Percentiles rank a stretch among this genome's conserved stretches.
These are phyloP conservation scores for Mixornis gularis DNA, from an alignment of 2,113 vertebrate genomes.

Conservation along the genomic window DNA sequence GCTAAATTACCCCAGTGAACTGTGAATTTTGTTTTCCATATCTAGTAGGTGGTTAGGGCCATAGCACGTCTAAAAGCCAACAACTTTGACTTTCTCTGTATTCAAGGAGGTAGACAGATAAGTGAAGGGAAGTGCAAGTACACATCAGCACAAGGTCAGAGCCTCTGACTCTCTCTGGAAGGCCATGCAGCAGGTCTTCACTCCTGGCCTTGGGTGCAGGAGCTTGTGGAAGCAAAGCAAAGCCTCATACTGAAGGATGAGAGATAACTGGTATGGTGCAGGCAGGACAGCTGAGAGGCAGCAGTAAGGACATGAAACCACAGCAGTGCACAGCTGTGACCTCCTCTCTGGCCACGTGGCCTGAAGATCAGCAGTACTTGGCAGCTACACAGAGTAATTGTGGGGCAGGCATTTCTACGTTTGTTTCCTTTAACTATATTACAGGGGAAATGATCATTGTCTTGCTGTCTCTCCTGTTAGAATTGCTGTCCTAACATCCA, in stretches of 20 bases:
- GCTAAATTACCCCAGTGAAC: background rate
- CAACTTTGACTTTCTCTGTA: background rate
- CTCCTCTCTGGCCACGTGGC: background rate
- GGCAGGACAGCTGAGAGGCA: background rate
- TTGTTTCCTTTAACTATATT: background rate
- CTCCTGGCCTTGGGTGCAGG: background rate
- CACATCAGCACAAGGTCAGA: background rate
- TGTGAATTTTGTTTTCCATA: background rate
- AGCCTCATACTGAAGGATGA: background rate
- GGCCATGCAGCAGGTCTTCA: rapidly evolving
- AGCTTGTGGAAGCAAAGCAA: background rate
- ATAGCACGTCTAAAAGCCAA: background rate
- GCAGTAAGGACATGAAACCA: background rate
- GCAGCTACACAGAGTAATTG: background rate
- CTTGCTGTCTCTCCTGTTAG: rapidly evolving
- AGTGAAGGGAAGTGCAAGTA: background rate
- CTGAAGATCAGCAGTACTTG: background rate
- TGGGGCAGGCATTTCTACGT: background rate
- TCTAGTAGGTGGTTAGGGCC: background rate
- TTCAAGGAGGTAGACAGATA: background rate
- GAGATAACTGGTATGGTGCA: background rate
- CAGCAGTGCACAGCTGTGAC: rapidly evolving
- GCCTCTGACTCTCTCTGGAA: background rate
- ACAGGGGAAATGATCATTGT: background rate
- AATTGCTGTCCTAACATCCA: background rate